Percentiles rank a stretch among this genome's conserved stretches.
These are phyloP conservation scores for Drosophila baimaii DNA, from an alignment of 1,140 invertebrate genomes.

Conservation along the genomic window DNA sequence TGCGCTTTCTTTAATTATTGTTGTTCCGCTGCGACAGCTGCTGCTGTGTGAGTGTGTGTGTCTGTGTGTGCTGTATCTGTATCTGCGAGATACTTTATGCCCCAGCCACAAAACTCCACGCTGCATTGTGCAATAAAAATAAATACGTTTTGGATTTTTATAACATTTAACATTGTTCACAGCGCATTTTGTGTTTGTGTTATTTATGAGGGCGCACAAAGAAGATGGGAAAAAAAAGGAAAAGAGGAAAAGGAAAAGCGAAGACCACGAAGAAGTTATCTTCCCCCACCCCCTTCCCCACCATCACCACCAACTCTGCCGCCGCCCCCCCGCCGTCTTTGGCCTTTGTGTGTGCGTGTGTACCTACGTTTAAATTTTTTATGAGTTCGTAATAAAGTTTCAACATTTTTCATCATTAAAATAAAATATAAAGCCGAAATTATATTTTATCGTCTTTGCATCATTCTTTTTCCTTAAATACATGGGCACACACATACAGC, in stretches of 20 bases:
- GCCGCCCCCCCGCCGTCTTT: not conserved
- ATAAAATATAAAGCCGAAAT: constrained; percentile 84
- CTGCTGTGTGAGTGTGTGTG: not conserved
- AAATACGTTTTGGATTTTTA: constrained; percentile 75
- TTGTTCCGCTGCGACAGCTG: constrained; percentile 29
- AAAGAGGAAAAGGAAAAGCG: constrained; percentile 26
- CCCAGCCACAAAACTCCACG: constrained; percentile 46
- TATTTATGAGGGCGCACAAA: constrained; percentile 67
- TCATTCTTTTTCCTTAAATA: constrained; percentile 82
- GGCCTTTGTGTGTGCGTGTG: constrained; percentile 48
- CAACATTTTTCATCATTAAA: constrained; percentile 84
- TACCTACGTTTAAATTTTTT: constrained; percentile 83
- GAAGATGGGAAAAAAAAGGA: constrained; percentile 15
- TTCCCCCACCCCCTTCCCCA: not conserved
- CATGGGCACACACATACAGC: constrained; percentile 60
- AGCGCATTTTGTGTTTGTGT: constrained; percentile 60
- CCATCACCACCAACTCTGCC: not conserved
- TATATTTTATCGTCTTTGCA: constrained; percentile 84
- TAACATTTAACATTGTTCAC: constrained; percentile 76
- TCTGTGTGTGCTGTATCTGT: constrained; percentile 40
- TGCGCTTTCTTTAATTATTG: constrained; percentile 61
- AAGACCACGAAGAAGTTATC: constrained; percentile 45
- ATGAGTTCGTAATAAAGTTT: constrained; percentile 84
- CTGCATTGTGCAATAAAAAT: constrained; percentile 77
- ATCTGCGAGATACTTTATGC: constrained; percentile 67